These are phyloP conservation scores for Lepidurus packardi DNA, from an alignment of 1,140 invertebrate species.

Conservation along the genomic window DNA sequence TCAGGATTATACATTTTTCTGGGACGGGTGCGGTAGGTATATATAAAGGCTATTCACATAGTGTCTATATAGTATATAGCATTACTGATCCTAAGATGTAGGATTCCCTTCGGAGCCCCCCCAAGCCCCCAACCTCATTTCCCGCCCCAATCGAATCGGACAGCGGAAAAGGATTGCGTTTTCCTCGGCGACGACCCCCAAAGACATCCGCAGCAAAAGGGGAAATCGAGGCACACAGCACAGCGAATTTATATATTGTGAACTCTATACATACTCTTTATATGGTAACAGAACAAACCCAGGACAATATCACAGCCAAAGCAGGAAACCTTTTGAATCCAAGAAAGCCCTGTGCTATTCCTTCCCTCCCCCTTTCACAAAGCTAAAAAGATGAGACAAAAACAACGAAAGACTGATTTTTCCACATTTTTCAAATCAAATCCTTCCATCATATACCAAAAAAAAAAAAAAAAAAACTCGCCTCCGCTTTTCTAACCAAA, in stretches of 20 bases:
- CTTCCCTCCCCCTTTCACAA: too few species aligned
- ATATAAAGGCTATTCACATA: not conserved
- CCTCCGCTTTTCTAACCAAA: too few species aligned
- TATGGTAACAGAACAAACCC: not conserved
- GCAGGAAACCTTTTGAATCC: too few species aligned
- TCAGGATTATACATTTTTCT: too few species aligned
- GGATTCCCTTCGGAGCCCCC: conserved; percentile 17
- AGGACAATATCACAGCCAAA: not conserved
- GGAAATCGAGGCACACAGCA: conserved; percentile 7
- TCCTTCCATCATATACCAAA: too few species aligned
- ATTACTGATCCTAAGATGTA: not conserved
- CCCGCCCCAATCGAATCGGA: conserved; percentile 20
- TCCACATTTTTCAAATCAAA: too few species aligned
- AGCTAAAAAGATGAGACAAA: too few species aligned
- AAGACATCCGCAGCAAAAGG: not conserved
- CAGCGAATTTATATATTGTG: conserved; percentile 6
- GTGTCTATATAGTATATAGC: not conserved
- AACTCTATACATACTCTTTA: not conserved
- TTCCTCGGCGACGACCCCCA: conserved; percentile 16
- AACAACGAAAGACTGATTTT: too few species aligned
- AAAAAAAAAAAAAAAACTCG: too few species aligned
- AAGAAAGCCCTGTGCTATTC: too few species aligned
- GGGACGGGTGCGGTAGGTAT: too few species aligned
- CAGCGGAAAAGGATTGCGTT: conserved; percentile 21
- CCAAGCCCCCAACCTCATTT: conserved; percentile 20